A percentile compares a stretch with the other conserved stretches of the same genome.
phyloP scores from a whole-genome alignment of 2,113 vertebrate species.

The Cebus imitator region DNA sequence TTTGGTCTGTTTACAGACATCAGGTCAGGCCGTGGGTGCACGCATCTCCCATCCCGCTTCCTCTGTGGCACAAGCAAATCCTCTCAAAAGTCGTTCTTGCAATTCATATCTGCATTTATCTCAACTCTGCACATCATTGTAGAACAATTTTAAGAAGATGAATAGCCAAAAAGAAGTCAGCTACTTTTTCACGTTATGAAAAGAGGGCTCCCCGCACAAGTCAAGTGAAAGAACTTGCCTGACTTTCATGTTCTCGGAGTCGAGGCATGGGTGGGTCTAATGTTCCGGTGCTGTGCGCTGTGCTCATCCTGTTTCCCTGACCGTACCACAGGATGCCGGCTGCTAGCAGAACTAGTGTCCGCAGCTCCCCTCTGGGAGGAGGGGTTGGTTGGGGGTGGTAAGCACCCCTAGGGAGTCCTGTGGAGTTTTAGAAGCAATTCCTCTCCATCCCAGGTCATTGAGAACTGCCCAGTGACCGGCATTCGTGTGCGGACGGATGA shows the following conservation, averaged over 20 bases:
- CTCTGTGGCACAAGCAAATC: rapidly evolving
- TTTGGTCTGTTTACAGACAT: rapidly evolving
- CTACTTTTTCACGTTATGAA: too few relatives aligned
- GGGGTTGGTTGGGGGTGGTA: rapidly evolving
- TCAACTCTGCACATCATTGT: neutral
- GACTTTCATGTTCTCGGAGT: neutral
- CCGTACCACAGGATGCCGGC: rapidly evolving
- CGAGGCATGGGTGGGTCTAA: rapidly evolving
- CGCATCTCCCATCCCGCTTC: neutral
- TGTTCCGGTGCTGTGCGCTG: neutral
- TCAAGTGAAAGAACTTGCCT: neutral
- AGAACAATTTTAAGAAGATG: neutral
- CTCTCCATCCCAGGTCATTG: conserved; percentile 86
- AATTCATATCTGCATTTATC: neutral
- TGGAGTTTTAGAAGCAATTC: neutral
- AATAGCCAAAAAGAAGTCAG: neutral
- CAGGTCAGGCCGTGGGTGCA: rapidly evolving
- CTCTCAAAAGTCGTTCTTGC: rapidly evolving
- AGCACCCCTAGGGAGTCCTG: rapidly evolving
- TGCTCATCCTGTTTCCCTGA: rapidly evolving
- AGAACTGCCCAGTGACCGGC: conserved; percentile 95
- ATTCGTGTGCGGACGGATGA: conserved; percentile 90
- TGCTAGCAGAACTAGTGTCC: too few relatives aligned
- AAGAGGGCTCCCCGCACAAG: neutral
- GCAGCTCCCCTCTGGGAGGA: rapidly evolving